A percentile compares a stretch with the other conserved stretches of the same genome.
Evolutionary conservation across 2,888 invertebrate species (phyloP).

Genomic region (Caenorhabditis plicata): DNA sequence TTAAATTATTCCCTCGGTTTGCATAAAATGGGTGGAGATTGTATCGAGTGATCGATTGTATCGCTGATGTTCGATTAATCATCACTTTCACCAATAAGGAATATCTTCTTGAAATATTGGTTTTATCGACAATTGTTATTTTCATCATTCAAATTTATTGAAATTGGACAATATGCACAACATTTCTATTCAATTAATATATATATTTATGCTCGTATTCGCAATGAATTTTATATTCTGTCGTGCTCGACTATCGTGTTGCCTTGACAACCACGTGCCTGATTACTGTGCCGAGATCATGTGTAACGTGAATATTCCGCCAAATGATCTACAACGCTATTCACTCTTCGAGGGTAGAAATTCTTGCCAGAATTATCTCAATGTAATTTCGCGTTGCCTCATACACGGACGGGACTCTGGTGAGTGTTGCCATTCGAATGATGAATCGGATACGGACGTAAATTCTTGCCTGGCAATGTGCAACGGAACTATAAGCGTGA

Average conservation of each 20-base stretch:
- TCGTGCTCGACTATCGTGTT: conserved; percentile 35
- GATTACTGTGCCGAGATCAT: conserved; percentile 45
- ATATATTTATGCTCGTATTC: too few relatives aligned
- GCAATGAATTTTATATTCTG: too few relatives aligned
- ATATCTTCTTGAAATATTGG: too few relatives aligned
- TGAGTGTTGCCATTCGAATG: conserved; percentile 47
- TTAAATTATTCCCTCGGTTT: background rate
- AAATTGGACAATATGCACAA: too few relatives aligned
- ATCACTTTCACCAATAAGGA: too few relatives aligned
- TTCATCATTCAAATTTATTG: too few relatives aligned
- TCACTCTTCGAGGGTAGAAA: conserved; percentile 36
- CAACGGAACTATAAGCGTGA: conserved; percentile 39
- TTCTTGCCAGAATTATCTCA: conserved; percentile 43
- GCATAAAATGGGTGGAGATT: background rate
- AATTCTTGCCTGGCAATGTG: conserved; percentile 55
- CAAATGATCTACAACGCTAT: conserved; percentile 49
- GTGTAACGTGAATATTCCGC: conserved; percentile 51
- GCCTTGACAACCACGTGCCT: conserved; percentile 45
- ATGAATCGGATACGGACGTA: conserved; percentile 35
- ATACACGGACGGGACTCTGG: conserved; percentile 56
- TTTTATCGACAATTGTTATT: too few relatives aligned
- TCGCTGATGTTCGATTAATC: too few relatives aligned
- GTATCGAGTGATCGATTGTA: too few relatives aligned
- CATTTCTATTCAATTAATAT: too few relatives aligned
- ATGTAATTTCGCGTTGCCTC: conserved; percentile 50